Evolutionary conservation across 37 sponge, comb jelly and placozoan genomes (phyloP), one percentile per base, ranked within the genome.

Genomic region (Axinella damicornis): DNA sequence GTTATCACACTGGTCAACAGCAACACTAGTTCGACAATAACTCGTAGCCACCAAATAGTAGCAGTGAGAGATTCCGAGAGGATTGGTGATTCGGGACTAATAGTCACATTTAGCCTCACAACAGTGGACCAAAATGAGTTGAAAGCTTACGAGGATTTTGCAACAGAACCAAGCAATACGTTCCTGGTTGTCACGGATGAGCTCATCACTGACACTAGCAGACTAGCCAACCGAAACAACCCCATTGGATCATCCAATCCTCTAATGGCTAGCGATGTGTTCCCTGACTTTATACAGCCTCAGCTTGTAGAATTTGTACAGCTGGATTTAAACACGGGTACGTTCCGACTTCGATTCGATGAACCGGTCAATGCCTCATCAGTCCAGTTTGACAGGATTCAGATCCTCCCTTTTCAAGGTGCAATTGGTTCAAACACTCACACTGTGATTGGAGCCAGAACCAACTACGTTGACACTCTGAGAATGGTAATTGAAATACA

Each of bases 301-400:
- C 14, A n/a, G 24, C 57, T 92, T 9, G 72, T 53, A 5, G 9
- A 34, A 11, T 86, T 92, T 54, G 20, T 56, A 19, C 60, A 54
- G 32, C 80, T 92, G 46, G 83, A 95, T 69, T 37, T 94, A 20
- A 63, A 82, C 24, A 36, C 16, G 19, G 82, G 84, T 34, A 83
- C 60, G 0, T 39, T 85, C 18, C 28, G 85, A 40, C 65, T 96
- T 19, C 19, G 53, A 33, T 96, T 96, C 53, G 65, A 79, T 53
- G 97, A 96, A 69, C 91, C 94, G 54, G 97, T 96, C 18, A 90
- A 94, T 85, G 68, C 83, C 0, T 88, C 84, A 17, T 88, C 92
- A 0, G 34, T 91, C 18, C 46, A 86, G 64, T 81, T 86, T 62
- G 79, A 39, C 24, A 67, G 81, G 34, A 75, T 96, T 18, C 60